Evolutionary conservation across 2,888 invertebrate genomes (phyloP), one percentile per base, ranked within the genome.

Genomic region (Lycaena phlaeas): DNA sequence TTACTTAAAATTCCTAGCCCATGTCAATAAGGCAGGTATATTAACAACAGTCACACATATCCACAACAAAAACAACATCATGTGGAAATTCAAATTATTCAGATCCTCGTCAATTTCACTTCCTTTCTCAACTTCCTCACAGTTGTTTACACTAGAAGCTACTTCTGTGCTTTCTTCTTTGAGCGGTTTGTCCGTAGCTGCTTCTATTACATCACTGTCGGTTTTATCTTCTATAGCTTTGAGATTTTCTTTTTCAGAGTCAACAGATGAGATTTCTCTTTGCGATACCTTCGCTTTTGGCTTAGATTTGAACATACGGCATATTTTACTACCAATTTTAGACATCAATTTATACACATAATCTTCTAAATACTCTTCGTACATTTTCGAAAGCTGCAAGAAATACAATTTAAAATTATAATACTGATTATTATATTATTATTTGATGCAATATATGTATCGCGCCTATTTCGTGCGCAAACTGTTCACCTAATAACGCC

Each of bases 1-100:
- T 86, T 84, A 93, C 93, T 88, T 88, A 55, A 90, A 92, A 77
- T 91, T 92, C 59, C 89, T 90, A 0, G 93, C 91, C 94, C 94
- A 95, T 3, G 92, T 91, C 28, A 94, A 64, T 10, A 91, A 86
- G 28, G 89, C 87, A 0, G 94, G 94, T 7, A 91, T 51, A 68
- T 92, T 92, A 27, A 93, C 72, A n/a, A 88, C 48, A 0, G 92
- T 85, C 18, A 90, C 84, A 10, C 88, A 63, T 39, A 88, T 61
- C 87, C 92, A 90, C 51, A 94, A 61, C 38, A 91, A 73, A 54
- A 94, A 90, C 54, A 93, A 64, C 44, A 90, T 87, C 57, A 92
- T 86, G 60, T 94, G 92, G 64, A 93, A 92, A 59, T 92, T 87
- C 52, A 93, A 85, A 51, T 79, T 84, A 46, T 70, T 81, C 11